Conservation (phyloP, 1,140 invertebrate species). For the Drosophila yakuba region DNA sequence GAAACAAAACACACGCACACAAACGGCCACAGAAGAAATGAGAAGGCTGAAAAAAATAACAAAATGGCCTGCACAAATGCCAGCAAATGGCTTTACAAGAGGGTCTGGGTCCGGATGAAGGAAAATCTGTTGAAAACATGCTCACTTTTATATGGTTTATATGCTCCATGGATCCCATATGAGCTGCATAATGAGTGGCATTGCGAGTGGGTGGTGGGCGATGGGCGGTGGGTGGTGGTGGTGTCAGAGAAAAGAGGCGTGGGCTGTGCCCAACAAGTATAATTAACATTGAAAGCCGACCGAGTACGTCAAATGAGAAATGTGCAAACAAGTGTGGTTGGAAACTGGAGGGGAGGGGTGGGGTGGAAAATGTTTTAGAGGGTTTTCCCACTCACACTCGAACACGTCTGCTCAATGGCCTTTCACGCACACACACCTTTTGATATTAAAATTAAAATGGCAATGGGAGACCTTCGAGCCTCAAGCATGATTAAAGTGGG, state of each 20-base stretch:
- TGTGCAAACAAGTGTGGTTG: constrained; percentile 51
- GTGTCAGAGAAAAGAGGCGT: constrained; percentile 4
- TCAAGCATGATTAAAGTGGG: constrained; percentile 25
- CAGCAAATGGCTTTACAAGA: constrained; percentile 57
- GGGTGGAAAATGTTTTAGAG: constrained; percentile 7
- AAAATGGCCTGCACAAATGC: constrained; percentile 55
- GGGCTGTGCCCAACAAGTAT: constrained; percentile 56
- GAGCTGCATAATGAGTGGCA: constrained; percentile 59
- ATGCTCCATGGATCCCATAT: constrained; percentile 59
- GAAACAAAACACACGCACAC: constrained; percentile 3
- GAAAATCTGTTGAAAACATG: constrained; percentile 63
- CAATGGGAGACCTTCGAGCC: constrained; percentile 23
- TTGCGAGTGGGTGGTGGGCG: constrained; percentile 12
- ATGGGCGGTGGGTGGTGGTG: neutral
- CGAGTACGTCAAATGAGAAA: constrained; percentile 64
- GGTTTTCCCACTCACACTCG: constrained; percentile 14
- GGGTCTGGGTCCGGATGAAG: neutral
- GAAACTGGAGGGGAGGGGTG: no score
- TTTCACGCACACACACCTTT: constrained; percentile 58
- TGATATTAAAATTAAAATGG: constrained; percentile 62
- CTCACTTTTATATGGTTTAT: constrained; percentile 73
- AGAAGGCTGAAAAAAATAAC: constrained; percentile 37
- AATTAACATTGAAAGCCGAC: constrained; percentile 76
- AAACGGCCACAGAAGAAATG: constrained; percentile 9
- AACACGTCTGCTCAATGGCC: constrained; percentile 51